phyloP scores from a whole-genome alignment of 2,888 invertebrate genomes.

The Pheosia gnoma region DNA sequence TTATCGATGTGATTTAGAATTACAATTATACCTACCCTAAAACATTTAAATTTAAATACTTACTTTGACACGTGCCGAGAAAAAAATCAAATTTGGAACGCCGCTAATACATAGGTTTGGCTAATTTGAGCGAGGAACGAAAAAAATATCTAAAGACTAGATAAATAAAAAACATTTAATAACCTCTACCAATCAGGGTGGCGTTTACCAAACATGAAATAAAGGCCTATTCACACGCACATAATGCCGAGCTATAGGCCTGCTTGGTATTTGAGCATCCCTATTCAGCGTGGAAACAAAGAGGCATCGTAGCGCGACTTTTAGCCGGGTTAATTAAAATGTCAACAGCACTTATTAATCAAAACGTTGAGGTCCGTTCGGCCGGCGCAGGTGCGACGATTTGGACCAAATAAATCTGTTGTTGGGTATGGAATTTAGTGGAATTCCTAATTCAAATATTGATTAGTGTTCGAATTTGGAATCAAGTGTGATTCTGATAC shows the following conservation, averaged over 20 bases:
- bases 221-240: conserved; percentile 38
- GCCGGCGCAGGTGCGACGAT: conserved; percentile 39
- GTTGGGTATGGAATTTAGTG: conserved; percentile 15
- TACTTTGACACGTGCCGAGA: background rate
- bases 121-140: background rate
- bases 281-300: conserved; percentile 67
- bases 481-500: conserved; percentile 16
- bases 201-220: conserved; percentile 23
- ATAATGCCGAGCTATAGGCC: conserved; percentile 19
- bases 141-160: background rate
- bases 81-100: background rate
- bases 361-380: conserved; percentile 51
- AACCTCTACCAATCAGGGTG: conserved; percentile 16
- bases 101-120: background rate
- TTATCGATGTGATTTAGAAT: no score
- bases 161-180: conserved; percentile 28
- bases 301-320: conserved; percentile 62
- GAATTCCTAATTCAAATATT: conserved; percentile 7
- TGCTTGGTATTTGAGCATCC: conserved; percentile 55
- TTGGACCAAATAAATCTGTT: conserved; percentile 20
- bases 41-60: background rate
- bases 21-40: background rate
- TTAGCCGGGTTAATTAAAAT: conserved; percentile 80
- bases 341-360: conserved; percentile 81
- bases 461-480: conserved; percentile 8